Base-by-base conservation (phyloP, 92 coral and sea anemone genomes). In the Virgularia gustaviana region DNA sequence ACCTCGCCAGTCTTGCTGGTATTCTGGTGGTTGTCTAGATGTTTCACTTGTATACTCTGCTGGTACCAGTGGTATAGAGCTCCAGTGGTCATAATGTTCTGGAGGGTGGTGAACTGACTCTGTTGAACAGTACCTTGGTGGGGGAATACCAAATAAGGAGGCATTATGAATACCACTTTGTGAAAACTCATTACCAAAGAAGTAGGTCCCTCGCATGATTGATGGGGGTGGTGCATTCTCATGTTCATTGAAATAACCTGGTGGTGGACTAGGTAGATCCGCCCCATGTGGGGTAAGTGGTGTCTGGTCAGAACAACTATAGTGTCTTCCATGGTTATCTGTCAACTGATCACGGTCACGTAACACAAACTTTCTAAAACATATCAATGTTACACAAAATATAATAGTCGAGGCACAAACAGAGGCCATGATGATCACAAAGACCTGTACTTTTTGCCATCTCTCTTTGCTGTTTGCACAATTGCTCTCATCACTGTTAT, bases 91-190 rank as follows among this genome's bases (percentile, higher is more conserved):
- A n/a, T n/a, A n/a, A n/a, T n/a, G n/a, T n/a, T n/a, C n/a, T n/a
- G n/a, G 28, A n/a, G 45, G 35, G 16, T 29, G 75, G 12, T 49
- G 75, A 68, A 68, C 45, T 5, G 75, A 68, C 6, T 68, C 75
- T 8, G 61, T 68, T 31, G 75, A 68, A 12, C 45, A 47, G 36
- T 68, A 68, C 47, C 60, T 68, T 22, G 75, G 75, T 20, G 75
- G 75, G 0, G 75, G 75, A 4, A 68, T 68, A 1, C 75, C 75
- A 25, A 68, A 68, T 47, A 68, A 22, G 5, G 43, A 68, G 0
- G 75, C 60, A 18, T 45, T 47, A 20, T 68, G 75, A 23, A 68
- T 68, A 28, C 75, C 75, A 47, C 75, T 68, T 49, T 68, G 75
- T 18, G 75, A 68, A 47, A 68, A 68, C 25, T 68, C 75, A 12